Conservation (phyloP, 2,113 vertebrate genomes). For the Bombycilla garrulus region DNA sequence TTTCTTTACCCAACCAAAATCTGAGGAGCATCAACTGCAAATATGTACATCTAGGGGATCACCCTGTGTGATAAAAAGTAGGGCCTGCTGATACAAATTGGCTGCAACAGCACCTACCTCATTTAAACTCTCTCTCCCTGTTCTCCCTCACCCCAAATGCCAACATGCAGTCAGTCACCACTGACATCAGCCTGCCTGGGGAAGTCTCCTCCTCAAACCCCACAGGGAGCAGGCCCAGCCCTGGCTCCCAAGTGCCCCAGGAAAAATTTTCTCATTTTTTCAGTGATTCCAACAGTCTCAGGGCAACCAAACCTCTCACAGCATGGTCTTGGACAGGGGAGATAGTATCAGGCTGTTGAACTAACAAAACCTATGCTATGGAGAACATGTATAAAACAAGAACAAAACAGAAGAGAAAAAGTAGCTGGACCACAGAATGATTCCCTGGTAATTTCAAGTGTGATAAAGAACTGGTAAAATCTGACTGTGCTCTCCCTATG, state of each 20-base stretch:
- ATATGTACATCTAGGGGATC: background rate
- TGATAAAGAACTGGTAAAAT: background rate
- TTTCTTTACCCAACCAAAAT: background rate
- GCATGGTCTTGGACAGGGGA: background rate
- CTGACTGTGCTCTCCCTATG: fast-evolving
- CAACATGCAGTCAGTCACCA: background rate
- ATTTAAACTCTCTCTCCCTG: background rate
- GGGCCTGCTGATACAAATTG: background rate
- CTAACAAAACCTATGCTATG: background rate
- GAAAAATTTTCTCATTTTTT: background rate
- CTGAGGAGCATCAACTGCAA: background rate
- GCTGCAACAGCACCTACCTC: background rate
- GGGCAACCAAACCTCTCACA: background rate
- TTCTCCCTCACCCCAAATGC: background rate
- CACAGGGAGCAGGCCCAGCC: background rate
- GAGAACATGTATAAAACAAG: background rate
- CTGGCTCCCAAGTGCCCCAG: background rate
- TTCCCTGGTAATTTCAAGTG: background rate
- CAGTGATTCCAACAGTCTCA: background rate
- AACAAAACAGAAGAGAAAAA: background rate
- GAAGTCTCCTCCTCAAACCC: background rate
- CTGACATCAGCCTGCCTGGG: background rate
- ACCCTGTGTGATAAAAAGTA: background rate
- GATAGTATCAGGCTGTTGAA: background rate
- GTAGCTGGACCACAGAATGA: background rate